phyloP scores from a whole-genome alignment of 2,113 vertebrate genomes.

The Nycticorax nycticorax region DNA sequence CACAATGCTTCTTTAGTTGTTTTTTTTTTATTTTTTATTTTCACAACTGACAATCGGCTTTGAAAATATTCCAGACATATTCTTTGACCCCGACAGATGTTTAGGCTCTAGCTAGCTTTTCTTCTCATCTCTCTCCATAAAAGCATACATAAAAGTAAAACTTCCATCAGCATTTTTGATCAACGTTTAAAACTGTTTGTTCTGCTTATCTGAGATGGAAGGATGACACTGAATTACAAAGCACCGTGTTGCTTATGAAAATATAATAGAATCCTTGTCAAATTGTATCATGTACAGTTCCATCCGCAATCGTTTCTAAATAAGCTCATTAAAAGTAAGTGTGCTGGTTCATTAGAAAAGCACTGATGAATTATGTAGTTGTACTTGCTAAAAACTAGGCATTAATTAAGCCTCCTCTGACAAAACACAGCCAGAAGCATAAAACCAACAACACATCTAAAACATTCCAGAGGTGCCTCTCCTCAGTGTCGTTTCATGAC shows the following conservation, averaged over 20 bases:
- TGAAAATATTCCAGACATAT: constrained; percentile 37
- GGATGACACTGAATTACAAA: constrained; percentile 13
- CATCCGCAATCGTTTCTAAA: neutral
- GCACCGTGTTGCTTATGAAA: neutral
- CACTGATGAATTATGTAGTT: constrained; percentile 27
- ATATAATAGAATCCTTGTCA: neutral
- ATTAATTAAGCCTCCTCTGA: constrained; percentile 49
- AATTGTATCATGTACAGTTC: constrained; percentile 6
- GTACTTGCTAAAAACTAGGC: constrained; percentile 8
- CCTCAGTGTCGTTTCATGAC: neutral
- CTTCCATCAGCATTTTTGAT: constrained; percentile 35
- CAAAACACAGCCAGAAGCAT: constrained; percentile 36
- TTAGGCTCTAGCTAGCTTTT: constrained; percentile 24
- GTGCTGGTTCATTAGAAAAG: constrained; percentile 15
- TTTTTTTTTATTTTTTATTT: neutral
- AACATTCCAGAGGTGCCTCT: constrained; percentile 40
- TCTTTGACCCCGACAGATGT: constrained; percentile 35
- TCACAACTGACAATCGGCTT: neutral
- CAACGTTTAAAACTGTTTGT: constrained; percentile 16
- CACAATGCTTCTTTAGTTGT: neutral
- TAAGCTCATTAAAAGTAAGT: constrained; percentile 39
- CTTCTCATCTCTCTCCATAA: constrained; percentile 17
- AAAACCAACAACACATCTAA: constrained; percentile 27
- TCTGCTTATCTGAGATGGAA: neutral
- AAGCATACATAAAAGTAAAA: neutral